Base-by-base conservation (phyloP, 2,888 invertebrate genomes). In the Coecobrya sp. region DNA sequence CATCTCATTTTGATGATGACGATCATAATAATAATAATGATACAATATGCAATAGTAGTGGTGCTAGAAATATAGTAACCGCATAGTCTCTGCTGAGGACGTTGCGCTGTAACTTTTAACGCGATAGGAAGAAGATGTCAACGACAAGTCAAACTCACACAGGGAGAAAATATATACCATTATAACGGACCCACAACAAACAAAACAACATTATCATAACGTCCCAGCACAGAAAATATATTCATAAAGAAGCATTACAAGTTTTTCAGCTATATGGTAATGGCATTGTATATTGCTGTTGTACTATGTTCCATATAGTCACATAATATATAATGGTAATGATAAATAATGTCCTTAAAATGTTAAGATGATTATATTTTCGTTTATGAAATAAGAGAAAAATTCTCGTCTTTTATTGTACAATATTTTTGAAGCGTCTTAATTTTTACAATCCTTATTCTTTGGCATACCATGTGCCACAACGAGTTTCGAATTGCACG, bases 91-190 rank as follows among this genome's bases (percentile, higher is more conserved):
- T 27, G 27, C 10, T 65, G 27, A 65, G 25, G 65, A 65, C 25
- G 25, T 55, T 55, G 13, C 55, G 8, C 36, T 36, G 36, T 36
- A 36, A 36, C 3, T 59, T 59, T 49, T 49, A 49, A 10, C 49
- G 49, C 49, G 49, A 59, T 59, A 82, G 82, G 8, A 30, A 22
- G 55, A 62, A 45, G 68, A 91, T 91, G 91, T 91, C 91, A 91
- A 91, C 85, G 86, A 85, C 91, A 81, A 91, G 91, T 91, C 91
- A 91, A 91, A 91, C 68, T 86, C 65, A 65, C 59, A 42, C 25
- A 85, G 45, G 22, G 85, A 70, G 52, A 85, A 84, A 85, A 55
- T 76, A 68, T 76, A 68, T 25, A 76, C 30, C 27, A 89, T 70
- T 73, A 49, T 85, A 85, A 90, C 90, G 85, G 90, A 27, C 65